These are phyloP conservation scores for Capreolus pygargus DNA, from an alignment of 2,113 vertebrate species.

Conservation along the genomic window DNA sequence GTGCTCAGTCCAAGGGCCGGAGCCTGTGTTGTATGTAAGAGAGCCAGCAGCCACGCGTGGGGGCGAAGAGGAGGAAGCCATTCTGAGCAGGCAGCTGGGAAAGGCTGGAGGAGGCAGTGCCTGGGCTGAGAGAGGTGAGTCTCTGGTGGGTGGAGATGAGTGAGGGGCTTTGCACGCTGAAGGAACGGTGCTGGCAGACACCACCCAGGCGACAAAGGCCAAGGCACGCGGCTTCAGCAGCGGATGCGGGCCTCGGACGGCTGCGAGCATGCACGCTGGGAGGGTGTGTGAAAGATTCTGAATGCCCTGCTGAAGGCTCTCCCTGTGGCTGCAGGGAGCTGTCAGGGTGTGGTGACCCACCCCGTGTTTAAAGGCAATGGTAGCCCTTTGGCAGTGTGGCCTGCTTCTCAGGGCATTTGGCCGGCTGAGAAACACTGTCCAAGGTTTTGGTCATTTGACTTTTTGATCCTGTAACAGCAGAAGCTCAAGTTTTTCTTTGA, in stretches of 20 bases:
- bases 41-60: neutral
- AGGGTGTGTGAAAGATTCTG: neutral
- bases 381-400: neutral
- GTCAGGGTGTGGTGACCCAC: neutral
- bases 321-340: neutral
- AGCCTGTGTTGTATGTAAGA: neutral
- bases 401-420: neutral
- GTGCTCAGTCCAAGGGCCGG: neutral
- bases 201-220: neutral
- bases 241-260: neutral
- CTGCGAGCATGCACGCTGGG: too few species aligned
- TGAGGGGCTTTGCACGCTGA: neutral
- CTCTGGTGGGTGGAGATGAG: neutral
- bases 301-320: neutral
- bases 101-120: neutral
- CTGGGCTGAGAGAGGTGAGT: neutral
- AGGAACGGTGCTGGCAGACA: neutral
- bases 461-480: neutral
- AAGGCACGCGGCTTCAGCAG: neutral
- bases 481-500: neutral
- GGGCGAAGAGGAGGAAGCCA: neutral
- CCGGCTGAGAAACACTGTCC: neutral
- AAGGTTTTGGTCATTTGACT: neutral
- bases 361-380: neutral
- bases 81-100: neutral